Base-by-base conservation (phyloP, 1,140 invertebrate genomes). In the Camponotus vicinus region DNA sequence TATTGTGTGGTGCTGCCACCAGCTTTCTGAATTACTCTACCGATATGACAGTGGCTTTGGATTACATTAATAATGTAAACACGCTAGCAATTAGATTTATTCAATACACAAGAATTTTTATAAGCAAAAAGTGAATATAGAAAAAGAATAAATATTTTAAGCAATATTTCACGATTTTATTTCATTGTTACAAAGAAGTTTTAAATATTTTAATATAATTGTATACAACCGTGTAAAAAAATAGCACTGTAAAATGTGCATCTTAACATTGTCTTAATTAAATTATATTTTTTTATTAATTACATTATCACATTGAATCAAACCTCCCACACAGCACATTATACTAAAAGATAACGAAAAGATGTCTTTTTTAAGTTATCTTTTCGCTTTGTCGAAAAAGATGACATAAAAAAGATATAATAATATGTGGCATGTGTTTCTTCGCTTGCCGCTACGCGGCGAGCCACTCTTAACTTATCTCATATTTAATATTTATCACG, bases 1-100 rank as follows among this genome's bases (percentile, higher is more conserved):
- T 21, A 57, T 37, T 69, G 34, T 42, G 55, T 34, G 7, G 92
- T 94, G 92, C 93, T 93, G 93, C 92, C 92, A 92, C 67, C 91
- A 32, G 87, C 9, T 21, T 21, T 49, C 18, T 7, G 40, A 66
- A 52, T 27, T 27, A 21, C 57, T 71, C 34, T 2, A 49, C 52
- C 89, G 86, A 21, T 85, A 88, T 45, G 9, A 21, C 61, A 89
- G 88, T 11, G 18, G 1, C 18, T 32, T 27, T 5, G 11, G 6
- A 32, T 8, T 55, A 13, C 40, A n/a, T 52, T 6, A 4, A 45
- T 18, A 15, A 45, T 4, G 6, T 32, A 34, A 66, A 55, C 61
- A 21, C 40, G 21, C 0, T 34, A 49, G 15, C 61, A 7, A 77
- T 4, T 18, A 42, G 64, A 34, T 73, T 75, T 18, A 49, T 63